Evolutionary conservation across 2,888 invertebrate species (phyloP), one percentile per base, ranked within the genome.

Genomic region (Sepioteuthis lessoniana): DNA sequence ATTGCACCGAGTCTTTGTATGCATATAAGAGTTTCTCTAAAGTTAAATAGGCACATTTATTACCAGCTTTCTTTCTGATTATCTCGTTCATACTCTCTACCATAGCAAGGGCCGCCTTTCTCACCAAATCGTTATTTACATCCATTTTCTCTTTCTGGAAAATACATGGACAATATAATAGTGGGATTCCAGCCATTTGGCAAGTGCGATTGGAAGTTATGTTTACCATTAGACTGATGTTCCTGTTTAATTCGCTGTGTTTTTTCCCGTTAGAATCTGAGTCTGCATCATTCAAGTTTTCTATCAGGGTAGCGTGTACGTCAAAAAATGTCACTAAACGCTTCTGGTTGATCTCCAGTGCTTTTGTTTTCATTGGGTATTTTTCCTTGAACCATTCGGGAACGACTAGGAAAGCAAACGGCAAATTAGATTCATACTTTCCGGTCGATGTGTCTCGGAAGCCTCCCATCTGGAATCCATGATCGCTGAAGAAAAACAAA

Each of bases 301-400:
- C 92, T 3, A n/a, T 47, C 1, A 92, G 92, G 0, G 92, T 92
- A n/a, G 46, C 92, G 13, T 92, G 5, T 19, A 92, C 38, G 47
- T 92, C 92, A 46, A 92, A 92, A 31, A 46, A 31, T 28, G 92
- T 92, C 19, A 92, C 46, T 21, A 92, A 31, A 1, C 92, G 92
- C 16, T 92, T 46, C 47, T 92, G 92, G 47, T 92, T 92, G 31
- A 7, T 42, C 8, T 42, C 25, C 16, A 92, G 28, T 7, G 92
- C 42, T 16, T 92, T 21, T 37, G 92, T 31, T 21, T 92, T 92
- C 38, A 8, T n/a, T 31, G 31, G 31, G 42, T 47, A 38, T 16
- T 46, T 92, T n/a, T 47, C 31, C 92, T 92, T 92, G 42, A 92
- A 42, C 92, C 92, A 92, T 21, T 92, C 47, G 16, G 92, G 92